Base-by-base conservation (phyloP, 2,797 vertebrate genomes). In the Gastrophryne carolinensis region DNA sequence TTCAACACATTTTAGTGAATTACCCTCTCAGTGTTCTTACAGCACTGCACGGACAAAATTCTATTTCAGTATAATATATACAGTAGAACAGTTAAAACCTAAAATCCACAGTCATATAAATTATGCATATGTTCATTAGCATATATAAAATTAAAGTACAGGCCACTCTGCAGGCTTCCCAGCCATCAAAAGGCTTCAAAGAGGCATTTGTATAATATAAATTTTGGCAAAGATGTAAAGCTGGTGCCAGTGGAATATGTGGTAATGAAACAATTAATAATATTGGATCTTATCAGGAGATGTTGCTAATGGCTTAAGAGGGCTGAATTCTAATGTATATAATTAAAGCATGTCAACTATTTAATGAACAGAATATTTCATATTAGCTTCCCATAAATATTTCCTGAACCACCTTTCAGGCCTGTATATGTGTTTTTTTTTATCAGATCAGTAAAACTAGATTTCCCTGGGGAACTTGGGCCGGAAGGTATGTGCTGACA, bases 301-400 rank as follows among this genome's bases (percentile, higher is more conserved):
- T 52, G 24, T 32, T 62, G 56, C 41, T 69, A 76, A 76, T 76
- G 56, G 57, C 57, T 49, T 76, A 69, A 69, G 56, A 76, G 44
- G 39, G 41, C 57, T 54, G 47, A 76, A 76, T 69, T 62, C 65
- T 69, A 69, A 69, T 76, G 65, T 69, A 68, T 52, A 62, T 76
- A 76, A 69, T 69, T 76, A 76, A 69, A 60, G 60, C 66, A 76
- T 76, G 73, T 68, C 73, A 76, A 21, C 56, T 37, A 62, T 53
- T 23, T 69, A 76, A 76, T 76, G 56, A 76, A 75, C 53, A 67
- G 58, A 75, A 75, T 75, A 75, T 75, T 66, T 75, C 63, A 75
- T 75, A 60, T n/a, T 24, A 75, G 49, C 62, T 35, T 66, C 24
- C 63, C 62, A 75, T 66, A 73, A 73, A 65, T 73, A 47, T 54